phyloP scores from a whole-genome alignment of 2,888 invertebrate species.

The Phanerotoma sp. region DNA sequence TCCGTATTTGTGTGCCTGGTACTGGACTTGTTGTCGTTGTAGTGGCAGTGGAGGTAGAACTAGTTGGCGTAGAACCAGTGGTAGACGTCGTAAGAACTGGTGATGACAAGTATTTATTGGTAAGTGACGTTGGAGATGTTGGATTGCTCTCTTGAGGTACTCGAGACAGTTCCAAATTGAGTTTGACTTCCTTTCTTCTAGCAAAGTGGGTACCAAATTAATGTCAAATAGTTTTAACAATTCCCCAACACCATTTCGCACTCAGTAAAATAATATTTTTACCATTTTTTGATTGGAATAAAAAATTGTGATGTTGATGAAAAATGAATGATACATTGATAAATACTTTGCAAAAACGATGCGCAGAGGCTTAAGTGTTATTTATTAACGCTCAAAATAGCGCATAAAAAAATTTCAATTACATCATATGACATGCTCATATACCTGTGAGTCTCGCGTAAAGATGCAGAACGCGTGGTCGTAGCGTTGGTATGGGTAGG shows the following conservation, averaged over 20 bases:
- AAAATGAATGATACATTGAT: neutral
- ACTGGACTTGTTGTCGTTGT: conserved; percentile 60
- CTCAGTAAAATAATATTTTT: no score
- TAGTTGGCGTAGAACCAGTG: conserved; percentile 60
- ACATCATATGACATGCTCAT: conserved; percentile 39
- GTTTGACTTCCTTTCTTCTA: conserved; percentile 54
- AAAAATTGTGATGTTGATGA: no score
- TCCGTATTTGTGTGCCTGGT: conserved; percentile 55
- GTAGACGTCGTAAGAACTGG: conserved; percentile 45
- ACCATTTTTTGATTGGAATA: no score
- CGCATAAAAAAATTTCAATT: conserved; percentile 33
- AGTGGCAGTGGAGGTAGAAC: conserved; percentile 56
- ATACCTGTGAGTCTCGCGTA: conserved; percentile 60
- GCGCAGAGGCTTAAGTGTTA: no score
- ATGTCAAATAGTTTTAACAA: no score
- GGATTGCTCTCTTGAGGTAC: conserved; percentile 53
- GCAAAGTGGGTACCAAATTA: neutral
- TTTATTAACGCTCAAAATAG: no score
- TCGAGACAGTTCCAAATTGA: conserved; percentile 54
- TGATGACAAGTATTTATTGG: conserved; percentile 43
- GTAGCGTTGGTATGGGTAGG: conserved; percentile 56
- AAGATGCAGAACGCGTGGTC: conserved; percentile 64
- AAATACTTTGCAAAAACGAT: conserved; percentile 3
- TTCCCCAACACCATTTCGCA: no score
- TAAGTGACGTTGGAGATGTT: conserved; percentile 48